Evolutionary conservation across 1,140 invertebrate genomes (phyloP).

Genomic region (Apis laboriosa): DNA sequence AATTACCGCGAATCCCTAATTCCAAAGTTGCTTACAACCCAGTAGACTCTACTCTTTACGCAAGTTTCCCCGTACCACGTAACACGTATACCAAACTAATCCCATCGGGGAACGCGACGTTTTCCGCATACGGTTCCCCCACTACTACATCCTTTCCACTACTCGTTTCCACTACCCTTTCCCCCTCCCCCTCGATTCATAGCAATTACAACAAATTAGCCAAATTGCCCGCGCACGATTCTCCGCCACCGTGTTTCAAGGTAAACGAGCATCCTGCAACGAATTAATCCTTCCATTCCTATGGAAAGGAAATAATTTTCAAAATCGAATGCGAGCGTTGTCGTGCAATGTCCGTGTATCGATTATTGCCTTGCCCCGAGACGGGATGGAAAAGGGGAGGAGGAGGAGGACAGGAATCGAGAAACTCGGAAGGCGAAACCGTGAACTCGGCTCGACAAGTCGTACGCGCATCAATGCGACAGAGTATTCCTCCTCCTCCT

Average conservation of each 20-base stretch:
- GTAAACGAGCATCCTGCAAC: slow-evolving; percentile 39
- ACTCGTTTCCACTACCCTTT: neutral
- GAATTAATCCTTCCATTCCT: neutral
- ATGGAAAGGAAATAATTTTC: neutral
- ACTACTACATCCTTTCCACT: neutral
- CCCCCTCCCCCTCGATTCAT: slow-evolving; percentile 39
- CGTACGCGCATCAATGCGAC: neutral
- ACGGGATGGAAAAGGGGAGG: neutral
- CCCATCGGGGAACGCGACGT: slow-evolving; percentile 2
- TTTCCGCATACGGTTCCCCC: slow-evolving; percentile 12
- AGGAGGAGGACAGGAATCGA: neutral
- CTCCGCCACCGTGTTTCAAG: slow-evolving; percentile 32
- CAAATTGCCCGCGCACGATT: slow-evolving; percentile 52
- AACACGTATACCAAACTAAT: slow-evolving; percentile 21
- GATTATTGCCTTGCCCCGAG: slow-evolving; percentile 46
- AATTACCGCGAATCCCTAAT: slow-evolving; percentile 10
- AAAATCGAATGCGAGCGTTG: slow-evolving; percentile 9
- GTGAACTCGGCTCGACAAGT: neutral
- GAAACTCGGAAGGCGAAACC: slow-evolving; percentile 48
- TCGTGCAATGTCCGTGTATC: slow-evolving; percentile 51
- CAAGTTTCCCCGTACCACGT: neutral
- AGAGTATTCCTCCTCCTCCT: neutral
- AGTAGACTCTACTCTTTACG: neutral
- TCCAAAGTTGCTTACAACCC: neutral
- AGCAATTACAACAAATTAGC: slow-evolving; percentile 63